These are phyloP conservation scores for Tachystola acroxantha DNA, from an alignment of 2,888 invertebrate genomes.

Conservation along the genomic window DNA sequence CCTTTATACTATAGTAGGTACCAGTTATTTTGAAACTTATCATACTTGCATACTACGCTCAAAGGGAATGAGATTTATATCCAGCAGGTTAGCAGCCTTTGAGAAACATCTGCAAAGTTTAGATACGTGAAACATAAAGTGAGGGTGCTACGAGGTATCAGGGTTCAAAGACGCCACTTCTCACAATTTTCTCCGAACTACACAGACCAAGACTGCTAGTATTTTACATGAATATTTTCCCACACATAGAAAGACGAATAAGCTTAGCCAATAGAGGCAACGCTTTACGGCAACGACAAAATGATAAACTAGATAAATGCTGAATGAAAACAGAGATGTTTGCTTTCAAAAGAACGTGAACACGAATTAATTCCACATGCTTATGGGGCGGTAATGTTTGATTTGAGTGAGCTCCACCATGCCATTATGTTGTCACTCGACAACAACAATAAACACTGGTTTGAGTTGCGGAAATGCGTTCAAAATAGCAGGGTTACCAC, in stretches of 20 bases:
- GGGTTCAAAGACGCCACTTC: no score
- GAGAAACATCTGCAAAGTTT: no score
- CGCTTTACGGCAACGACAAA: no score
- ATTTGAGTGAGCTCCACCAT: slow-evolving; percentile 9
- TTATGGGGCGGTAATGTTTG: background rate
- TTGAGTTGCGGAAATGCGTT: slow-evolving; percentile 15
- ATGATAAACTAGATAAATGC: no score
- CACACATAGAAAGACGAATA: no score
- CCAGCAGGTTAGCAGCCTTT: no score
- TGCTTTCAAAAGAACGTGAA: background rate
- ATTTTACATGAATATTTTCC: no score
- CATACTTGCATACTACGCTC: background rate
- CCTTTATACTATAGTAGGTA: background rate
- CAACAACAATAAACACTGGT: slow-evolving; percentile 17
- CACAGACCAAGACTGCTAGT: no score
- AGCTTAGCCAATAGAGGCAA: no score
- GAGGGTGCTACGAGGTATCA: no score
- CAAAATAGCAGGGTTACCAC: slow-evolving; percentile 10
- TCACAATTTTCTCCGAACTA: no score
- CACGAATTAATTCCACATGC: background rate
- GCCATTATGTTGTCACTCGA: slow-evolving; percentile 26
- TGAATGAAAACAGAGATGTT: background rate
- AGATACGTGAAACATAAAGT: no score
- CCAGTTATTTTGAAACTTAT: background rate
- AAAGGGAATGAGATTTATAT: background rate